Evolutionary conservation across 2,888 invertebrate genomes (phyloP), one percentile per base, ranked within the genome.

Genomic region (Matsumyia berberina): DNA sequence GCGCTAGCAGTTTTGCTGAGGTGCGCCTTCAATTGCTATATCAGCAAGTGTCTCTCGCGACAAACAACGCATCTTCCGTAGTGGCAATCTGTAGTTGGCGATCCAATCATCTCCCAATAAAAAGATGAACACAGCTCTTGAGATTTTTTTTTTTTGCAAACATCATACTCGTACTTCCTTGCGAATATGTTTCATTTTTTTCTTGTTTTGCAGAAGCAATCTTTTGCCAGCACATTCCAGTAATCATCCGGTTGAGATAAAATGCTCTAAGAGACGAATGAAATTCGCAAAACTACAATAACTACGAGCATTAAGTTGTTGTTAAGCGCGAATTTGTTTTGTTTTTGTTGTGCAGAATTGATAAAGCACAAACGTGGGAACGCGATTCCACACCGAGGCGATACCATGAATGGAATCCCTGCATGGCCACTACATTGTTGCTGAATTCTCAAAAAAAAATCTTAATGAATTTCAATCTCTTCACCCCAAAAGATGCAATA

Each of bases 211-310:
- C 66, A 57, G 66, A 57, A 76, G 35, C 58, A 58, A 46, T 58
- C 42, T 60, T 24, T 24, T 35, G 31, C 31, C 42, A 33, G n/a
- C 44, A 62, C 77, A 82, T 77, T 77, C 82, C 77, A 72, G 49
- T 82, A 66, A 77, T 77, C 70, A 82, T 82, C 82, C 82, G 82
- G 82, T 82, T 82, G 64, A 64, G 82, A 82, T 82, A 82, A 73
- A 81, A 11, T 76, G 42, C 64, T 35, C 17, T 57, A 29, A 66
- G 53, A 44, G 33, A 7, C 31, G 77, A 78, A 53, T 55, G 69
- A 51, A 78, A 55, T 62, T 69, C 31, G 60, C 70, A n/a, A n/a
- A n/a, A 46, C 53, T 60, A n/a, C n/a, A n/a, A n/a, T 55, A 62
- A 70, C 70, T 62, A 78, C 70, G 62, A 57, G 9, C 44, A n/a